These are phyloP conservation scores for Hippocampus abdominalis DNA, from an alignment of 2,113 vertebrate species.

Conservation along the genomic window DNA sequence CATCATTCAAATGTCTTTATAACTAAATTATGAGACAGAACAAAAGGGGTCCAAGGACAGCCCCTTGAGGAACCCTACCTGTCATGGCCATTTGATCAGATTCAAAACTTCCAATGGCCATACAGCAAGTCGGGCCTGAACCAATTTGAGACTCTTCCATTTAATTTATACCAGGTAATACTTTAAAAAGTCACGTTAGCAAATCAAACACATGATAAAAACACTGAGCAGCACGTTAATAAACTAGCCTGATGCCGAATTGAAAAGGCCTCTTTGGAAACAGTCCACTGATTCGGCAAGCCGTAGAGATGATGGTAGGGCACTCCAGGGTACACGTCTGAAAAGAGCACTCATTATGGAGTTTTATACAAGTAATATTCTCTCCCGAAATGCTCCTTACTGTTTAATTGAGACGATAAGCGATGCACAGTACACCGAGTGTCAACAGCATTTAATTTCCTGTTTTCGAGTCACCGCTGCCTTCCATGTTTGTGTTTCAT, in stretches of 20 bases:
- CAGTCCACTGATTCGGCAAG: neutral
- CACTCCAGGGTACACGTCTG: neutral
- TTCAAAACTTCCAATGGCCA: too few species aligned
- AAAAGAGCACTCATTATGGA: neutral
- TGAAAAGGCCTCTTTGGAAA: neutral
- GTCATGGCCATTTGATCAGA: too few species aligned
- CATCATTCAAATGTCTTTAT: too few species aligned
- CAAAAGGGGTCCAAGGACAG: too few species aligned
- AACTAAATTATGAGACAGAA: too few species aligned
- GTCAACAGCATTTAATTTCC: neutral
- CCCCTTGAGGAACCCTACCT: too few species aligned
- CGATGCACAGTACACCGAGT: neutral
- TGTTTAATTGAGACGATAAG: neutral
- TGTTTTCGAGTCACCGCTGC: neutral
- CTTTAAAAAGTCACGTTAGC: neutral
- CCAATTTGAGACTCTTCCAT: too few species aligned
- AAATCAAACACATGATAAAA: conserved; percentile 1
- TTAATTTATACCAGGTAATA: too few species aligned
- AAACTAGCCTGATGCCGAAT: conserved; percentile 1
- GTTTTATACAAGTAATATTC: neutral
- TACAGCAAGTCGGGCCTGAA: too few species aligned
- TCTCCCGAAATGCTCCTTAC: neutral
- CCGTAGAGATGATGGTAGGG: neutral
- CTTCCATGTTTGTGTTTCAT: neutral
- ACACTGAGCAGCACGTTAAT: neutral